Evolutionary conservation across 2,797 vertebrate species (phyloP).

Genomic region (Hoplostethus mediterraneus): DNA sequence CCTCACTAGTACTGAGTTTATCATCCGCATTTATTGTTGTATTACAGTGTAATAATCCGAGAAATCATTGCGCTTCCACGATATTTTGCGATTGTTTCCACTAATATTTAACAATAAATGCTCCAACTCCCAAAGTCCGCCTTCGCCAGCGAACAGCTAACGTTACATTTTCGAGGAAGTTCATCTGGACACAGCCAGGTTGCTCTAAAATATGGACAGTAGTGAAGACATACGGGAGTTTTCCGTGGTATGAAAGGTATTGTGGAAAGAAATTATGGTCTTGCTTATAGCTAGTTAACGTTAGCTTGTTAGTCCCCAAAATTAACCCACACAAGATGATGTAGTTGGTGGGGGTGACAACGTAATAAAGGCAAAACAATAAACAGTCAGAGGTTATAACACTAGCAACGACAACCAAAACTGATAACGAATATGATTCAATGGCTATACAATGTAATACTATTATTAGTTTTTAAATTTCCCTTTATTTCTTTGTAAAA

Average conservation of each 20-base stretch:
- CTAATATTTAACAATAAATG: neutral
- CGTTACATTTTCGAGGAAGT: neutral
- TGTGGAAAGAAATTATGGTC: neutral
- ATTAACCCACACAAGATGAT: neutral
- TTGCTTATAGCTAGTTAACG: neutral
- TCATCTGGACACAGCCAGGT: too few species aligned
- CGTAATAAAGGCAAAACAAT: too few species aligned
- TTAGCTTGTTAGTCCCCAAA: conserved; percentile 23
- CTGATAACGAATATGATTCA: neutral
- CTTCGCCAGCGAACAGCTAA: conserved; percentile 21
- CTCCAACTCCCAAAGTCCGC: conserved; percentile 5
- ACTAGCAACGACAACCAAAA: neutral
- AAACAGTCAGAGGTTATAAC: neutral
- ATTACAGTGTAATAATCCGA: neutral
- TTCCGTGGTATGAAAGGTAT: neutral
- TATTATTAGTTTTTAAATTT: too few species aligned
- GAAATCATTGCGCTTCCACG: neutral
- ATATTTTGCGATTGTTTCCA: neutral
- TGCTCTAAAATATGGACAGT: neutral
- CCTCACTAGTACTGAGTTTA: too few species aligned
- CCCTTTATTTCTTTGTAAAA: too few species aligned
- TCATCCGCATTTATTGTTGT: too few species aligned
- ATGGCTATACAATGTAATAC: too few species aligned
- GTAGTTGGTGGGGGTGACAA: neutral
- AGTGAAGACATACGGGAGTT: too few species aligned